Conservation (phyloP, 2,113 vertebrate genomes). For the Cebus imitator region DNA sequence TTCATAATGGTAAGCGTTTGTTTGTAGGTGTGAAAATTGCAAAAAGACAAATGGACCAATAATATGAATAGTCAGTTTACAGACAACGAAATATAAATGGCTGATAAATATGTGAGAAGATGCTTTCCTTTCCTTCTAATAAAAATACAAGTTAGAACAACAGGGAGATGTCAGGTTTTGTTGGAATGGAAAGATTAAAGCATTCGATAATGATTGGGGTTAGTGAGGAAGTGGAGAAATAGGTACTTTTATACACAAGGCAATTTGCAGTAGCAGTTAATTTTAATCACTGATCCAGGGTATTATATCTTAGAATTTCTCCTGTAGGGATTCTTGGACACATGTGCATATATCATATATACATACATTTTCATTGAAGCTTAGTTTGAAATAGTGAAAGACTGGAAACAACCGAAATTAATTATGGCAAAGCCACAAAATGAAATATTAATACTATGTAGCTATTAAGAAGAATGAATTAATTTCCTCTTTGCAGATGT, state of each 20-base stretch:
- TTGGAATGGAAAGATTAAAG: conserved; percentile 15
- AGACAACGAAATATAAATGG: conserved; percentile 1
- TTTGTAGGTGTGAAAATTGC: not conserved
- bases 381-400: not conserved
- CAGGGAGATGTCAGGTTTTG: not conserved
- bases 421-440: not conserved
- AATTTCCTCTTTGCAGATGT: not conserved
- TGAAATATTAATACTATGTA: not conserved
- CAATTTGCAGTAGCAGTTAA: not conserved
- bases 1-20: not conserved
- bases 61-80: not conserved
- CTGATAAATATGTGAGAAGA: conserved; percentile 22
- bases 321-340: not conserved
- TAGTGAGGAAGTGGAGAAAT: not conserved
- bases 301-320: not conserved
- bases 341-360: not conserved
- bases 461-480: not conserved
- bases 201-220: not conserved
- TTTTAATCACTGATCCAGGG: not conserved
- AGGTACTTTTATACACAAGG: not conserved
- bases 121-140: not conserved
- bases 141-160: conserved; percentile 4
- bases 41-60: not conserved
- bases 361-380: not conserved
- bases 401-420: not conserved